phyloP scores from a whole-genome alignment of 1,140 invertebrate species.

The Cydia amplana region DNA sequence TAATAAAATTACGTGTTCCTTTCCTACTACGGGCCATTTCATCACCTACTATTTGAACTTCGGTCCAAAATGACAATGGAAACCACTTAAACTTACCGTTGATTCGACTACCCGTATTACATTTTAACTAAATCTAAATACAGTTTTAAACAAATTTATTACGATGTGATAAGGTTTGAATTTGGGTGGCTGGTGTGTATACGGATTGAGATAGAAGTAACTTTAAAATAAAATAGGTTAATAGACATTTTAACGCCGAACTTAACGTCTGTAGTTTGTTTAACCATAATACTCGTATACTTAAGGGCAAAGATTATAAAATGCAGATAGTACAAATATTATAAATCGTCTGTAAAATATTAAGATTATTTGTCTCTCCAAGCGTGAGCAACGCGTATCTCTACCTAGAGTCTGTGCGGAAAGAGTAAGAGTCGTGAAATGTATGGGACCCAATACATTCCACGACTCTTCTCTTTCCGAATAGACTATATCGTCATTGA shows the following conservation, averaged over 20 bases:
- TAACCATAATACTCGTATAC: constrained; percentile 58
- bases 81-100: constrained; percentile 26
- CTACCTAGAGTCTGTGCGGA: no score
- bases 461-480: no score
- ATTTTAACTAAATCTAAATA: neutral
- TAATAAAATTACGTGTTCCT: neutral
- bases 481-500: no score
- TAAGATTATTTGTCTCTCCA: no score
- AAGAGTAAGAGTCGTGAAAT: no score
- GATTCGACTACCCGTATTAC: constrained; percentile 22
- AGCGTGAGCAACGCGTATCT: no score
- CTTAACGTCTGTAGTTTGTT: constrained; percentile 66
- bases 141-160: constrained; percentile 10
- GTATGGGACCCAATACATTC: no score
- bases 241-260: constrained; percentile 73
- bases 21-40: neutral
- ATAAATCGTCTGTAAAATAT: no score
- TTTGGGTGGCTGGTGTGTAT: constrained; percentile 27
- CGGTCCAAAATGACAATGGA: constrained; percentile 21
- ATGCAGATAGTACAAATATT: constrained; percentile 18
- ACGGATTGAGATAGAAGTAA: constrained; percentile 50
- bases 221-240: constrained; percentile 77
- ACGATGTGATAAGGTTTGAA: constrained; percentile 33
- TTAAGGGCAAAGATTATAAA: constrained; percentile 55
- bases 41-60: constrained; percentile 18